Base-by-base conservation (phyloP, 2,113 vertebrate genomes). In the Theristicus caerulescens region DNA sequence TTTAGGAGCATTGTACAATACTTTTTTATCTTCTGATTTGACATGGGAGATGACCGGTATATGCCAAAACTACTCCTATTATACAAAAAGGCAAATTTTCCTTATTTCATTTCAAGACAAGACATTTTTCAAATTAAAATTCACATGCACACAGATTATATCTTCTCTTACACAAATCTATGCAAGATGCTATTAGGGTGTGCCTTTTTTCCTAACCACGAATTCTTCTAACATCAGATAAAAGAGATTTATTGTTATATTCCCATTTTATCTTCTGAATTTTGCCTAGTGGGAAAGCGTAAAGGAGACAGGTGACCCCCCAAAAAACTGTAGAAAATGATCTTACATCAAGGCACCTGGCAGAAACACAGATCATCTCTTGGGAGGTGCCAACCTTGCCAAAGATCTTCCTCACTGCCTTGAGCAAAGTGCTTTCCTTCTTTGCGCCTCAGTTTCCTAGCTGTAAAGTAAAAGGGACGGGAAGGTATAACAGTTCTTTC, bases 211-310 rank as follows among this genome's bases (percentile, higher is more conserved):
- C 87, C 85, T 80, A 92, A 96, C 94, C 59, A 0, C 20, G 0
- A 90, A 86, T 96, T 92, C 96, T 59, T 95, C 93, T 42, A 73
- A 13, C 79, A 95, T 96, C 95, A 96, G 96, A 96, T 93, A 96
- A 94, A 91, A 54, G 65, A 91, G 94, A 97, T 95, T 96, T 97
- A 97, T 80, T 20, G 2, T 58, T 29, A 44, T 46, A 77, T 52
- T 90, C 74, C 55, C 31, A 86, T 83, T 88, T 96, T 96, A 86
- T 93, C 93, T 95, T 73, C 54, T 83, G 88, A 90, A 65, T 97
- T 95, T 92, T 94, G 84, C 94, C 84, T 69, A 73, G 55, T 91
- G 67, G 91, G 89, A 94, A 94, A 91, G 66, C 11, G 2, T 42
- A 81, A 91, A 82, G 71, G 32, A 90, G 82, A 97, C 94, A 96